Evolutionary conservation across 92 coral and sea anemone species (phyloP), one percentile per base, ranked within the genome.

Genomic region (Chrysogorgia sp.): DNA sequence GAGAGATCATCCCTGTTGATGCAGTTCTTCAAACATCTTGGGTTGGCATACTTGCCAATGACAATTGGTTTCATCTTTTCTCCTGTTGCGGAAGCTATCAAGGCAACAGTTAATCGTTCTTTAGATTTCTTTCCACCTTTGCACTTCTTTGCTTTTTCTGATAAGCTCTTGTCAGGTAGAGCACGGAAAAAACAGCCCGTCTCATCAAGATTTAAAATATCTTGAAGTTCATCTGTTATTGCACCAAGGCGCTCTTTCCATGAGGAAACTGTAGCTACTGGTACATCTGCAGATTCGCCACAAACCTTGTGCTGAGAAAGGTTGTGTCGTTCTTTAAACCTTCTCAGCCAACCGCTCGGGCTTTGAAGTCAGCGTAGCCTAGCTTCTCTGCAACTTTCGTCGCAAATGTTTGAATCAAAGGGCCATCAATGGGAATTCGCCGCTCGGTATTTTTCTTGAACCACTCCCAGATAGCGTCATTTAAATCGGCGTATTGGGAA

Each of bases 11-110:
- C 6, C 5, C 5, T 37, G 6, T 37, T 37, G 5, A 12, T 37
- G 5, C 43, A 37, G 12, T 4, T 60, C n/a, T 57, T 34, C 35
- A 58, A 78, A 64, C 70, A 74, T 49, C 63, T 67, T 47, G 66
- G 83, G 48, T 83, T 83, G 77, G 83, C 78, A 43, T 83, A 75
- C 82, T 83, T 83, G 43, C 83, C 79, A 37, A 83, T 83, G 70
- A 59, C 72, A 41, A 83, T 67, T 3, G 76, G 86, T 49, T 82
- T 63, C 66, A 63, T 82, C 72, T 66, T 74, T 74, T 52, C 76
- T 40, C 77, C 71, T 15, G 86, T 74, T 43, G 80, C 55, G 12
- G 80, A 70, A 48, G 65, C 63, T 28, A 71, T 45, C 74, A 72
- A 50, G 34, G 74, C 86, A 50, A 63, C 85, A 59, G 86, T 82